These are phyloP conservation scores for Protobothrops mucrosquamatus DNA, from an alignment of 2,113 vertebrate genomes.

Conservation along the genomic window DNA sequence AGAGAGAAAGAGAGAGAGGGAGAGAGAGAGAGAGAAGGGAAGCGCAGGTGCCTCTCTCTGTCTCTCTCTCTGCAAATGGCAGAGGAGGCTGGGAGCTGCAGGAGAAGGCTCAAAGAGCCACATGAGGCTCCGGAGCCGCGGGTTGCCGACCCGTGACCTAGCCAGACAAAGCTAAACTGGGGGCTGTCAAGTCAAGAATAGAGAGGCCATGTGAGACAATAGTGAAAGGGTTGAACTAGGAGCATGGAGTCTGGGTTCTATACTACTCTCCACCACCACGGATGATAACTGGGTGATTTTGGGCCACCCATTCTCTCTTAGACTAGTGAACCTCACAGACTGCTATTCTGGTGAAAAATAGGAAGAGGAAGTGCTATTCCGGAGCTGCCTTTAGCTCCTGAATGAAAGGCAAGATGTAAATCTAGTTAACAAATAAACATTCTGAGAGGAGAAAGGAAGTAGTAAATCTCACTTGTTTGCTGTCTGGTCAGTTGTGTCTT, in stretches of 20 bases:
- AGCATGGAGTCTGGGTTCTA: not conserved
- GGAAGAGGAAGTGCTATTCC: not conserved
- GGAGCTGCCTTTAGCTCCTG: not conserved
- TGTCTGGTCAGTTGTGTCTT: not conserved
- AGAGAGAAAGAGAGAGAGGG: no score
- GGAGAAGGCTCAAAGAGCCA: no score
- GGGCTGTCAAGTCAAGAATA: not conserved
- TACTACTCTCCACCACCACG: not conserved
- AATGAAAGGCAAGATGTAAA: not conserved
- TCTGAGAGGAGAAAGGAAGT: not conserved
- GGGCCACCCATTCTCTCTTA: not conserved
- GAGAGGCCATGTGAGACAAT: not conserved
- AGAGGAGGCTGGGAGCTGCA: no score
- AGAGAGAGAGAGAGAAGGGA: no score
- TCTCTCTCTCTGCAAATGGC: no score
- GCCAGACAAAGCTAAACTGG: not conserved
- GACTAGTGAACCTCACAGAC: not conserved
- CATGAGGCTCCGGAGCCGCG: no score
- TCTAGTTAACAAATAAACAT: not conserved
- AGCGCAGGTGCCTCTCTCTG: no score
- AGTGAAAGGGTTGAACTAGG: not conserved
- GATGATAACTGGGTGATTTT: not conserved
- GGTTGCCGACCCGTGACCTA: not conserved
- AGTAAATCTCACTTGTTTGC: not conserved
- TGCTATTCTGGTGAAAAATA: not conserved